Percentiles rank a stretch among this genome's conserved stretches.
Conservation (phyloP, 2,888 invertebrate species). For the Eristalinus aeneus region DNA sequence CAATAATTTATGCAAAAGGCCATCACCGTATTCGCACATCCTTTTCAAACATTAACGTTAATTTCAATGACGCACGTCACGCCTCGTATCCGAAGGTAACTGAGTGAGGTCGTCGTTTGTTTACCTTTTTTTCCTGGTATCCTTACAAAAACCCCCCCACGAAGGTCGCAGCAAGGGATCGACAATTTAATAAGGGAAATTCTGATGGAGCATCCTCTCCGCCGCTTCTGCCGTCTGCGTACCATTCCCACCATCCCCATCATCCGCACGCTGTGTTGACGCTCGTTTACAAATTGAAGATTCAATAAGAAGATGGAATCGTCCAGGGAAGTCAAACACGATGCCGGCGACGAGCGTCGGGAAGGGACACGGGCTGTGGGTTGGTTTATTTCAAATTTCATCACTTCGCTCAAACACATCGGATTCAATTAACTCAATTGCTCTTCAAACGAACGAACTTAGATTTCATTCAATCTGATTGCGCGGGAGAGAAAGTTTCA, state of each 20-base stretch:
- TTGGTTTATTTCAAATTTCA: constrained; percentile 20
- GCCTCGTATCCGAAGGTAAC: neutral
- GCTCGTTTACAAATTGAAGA: constrained; percentile 36
- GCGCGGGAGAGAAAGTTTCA: neutral
- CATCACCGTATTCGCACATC: constrained; percentile 22
- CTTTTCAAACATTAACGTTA: constrained; percentile 32
- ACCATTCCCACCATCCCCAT: too few species aligned
- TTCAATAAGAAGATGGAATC: constrained; percentile 5
- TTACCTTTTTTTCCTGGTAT: constrained; percentile 5
- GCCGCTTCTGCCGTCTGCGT: neutral
- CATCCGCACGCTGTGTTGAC: neutral
- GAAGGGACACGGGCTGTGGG: neutral
- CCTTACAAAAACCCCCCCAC: neutral
- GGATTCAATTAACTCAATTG: constrained; percentile 51
- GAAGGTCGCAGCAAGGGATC: constrained; percentile 44
- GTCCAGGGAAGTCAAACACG: neutral
- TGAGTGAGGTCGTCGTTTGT: constrained; percentile 4
- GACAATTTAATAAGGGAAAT: constrained; percentile 20
- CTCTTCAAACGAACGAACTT: constrained; percentile 60
- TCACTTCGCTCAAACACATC: constrained; percentile 21
- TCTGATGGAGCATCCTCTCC: constrained; percentile 2
- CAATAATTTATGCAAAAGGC: constrained; percentile 27
- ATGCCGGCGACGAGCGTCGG: neutral
- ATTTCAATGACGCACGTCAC: constrained; percentile 51
- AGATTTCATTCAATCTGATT: constrained; percentile 58